Evolutionary conservation across 2,113 vertebrate species (phyloP), one percentile per base, ranked within the genome.

Genomic region (Mormyrus iriodes): DNA sequence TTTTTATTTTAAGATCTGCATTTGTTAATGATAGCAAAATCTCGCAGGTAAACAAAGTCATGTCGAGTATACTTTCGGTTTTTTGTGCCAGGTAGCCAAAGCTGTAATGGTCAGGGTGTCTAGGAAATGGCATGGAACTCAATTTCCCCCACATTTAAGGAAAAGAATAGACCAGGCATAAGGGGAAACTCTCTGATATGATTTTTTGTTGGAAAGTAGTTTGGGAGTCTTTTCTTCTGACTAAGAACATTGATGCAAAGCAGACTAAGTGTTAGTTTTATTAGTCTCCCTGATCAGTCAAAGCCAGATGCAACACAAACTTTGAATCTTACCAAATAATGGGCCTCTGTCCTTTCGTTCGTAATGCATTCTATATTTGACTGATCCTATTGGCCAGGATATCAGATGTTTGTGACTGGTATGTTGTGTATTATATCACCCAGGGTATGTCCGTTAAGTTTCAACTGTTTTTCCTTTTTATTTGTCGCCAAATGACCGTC

Each of bases 401-500:
- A 42, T 79, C 17, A 39, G 0, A 42, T 79, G 31, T 42, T 42
- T 79, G 31, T 17, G 73, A 35, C 39, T 76, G 69, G 35, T 76
- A 12, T 7, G 69, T 39, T 79, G 35, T 17, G 1, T 19, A 19
- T 79, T 79, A 79, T 42, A n/a, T 69, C 61, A 27, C 10, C 61
- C 10, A 31, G 15, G 2, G 39, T 79, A 42, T 79, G 35, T 39
- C 39, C 35, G 13, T 79, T 42, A 69, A 31, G 73, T 39, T 76
- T 76, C 17, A 76, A 76, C 35, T 8, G 31, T 79, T 79, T 73
- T 39, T 17, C 35, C 15, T 76, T 76, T 19, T 42, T 4, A 19
- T 42, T 15, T 42, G 35, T 79, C 35, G 3, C 35, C 35, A 42
- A 79, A 39, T 79, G 73, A 42, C 73, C 10, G 5, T 42, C 96